Evolutionary conservation across 2,797 vertebrate genomes (phyloP), one percentile per base, ranked within the genome.

Genomic region (Diceros bicornis): DNA sequence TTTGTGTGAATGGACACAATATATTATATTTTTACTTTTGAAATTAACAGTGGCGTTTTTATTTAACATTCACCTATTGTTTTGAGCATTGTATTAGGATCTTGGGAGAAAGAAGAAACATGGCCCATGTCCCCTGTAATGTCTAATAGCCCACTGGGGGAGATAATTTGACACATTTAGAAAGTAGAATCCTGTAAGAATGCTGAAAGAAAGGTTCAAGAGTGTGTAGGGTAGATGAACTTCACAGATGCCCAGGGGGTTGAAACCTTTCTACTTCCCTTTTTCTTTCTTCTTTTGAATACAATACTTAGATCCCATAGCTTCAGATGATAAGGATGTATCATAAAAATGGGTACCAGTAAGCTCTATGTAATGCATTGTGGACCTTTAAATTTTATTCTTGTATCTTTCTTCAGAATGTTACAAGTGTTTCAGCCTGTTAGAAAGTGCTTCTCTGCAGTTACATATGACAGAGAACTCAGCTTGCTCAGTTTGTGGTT

Each of bases 11-110:
- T 82, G 50, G 69, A 50, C 17, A 62, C 25, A 47, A 2, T n/a
- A 34, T 94, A 32, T 32, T n/a, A 20, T 50, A 18, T 62, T 86
- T 83, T 88, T 95, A 79, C 47, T 94, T 92, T 95, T 72, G 86
- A 90, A 79, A 71, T 66, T 20, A 89, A 66, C 7, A 57, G 34
- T 71, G 50, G 11, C 17, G 41, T 75, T 89, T 83, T 88, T n/a
- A 55, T 90, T 87, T 50, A 52, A 41, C 69, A 81, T 50, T 52
- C n/a, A 47, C 41, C 20, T 83, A 27, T 86, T 95, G 78, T 92
- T 96, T 77, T 62, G 68, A 89, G 16, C 41, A 52, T 2, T 69
- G 8, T 47, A 6, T 69, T 37, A 9, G 20, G 10, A 66, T 88
- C 3, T 52, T 96, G 52, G 77, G 52, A 88, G 27, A 66, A 62